A percentile compares a stretch with the other conserved stretches of the same genome.
Evolutionary conservation across 2,888 invertebrate genomes (phyloP).

Genomic region (Agrilus mali): DNA sequence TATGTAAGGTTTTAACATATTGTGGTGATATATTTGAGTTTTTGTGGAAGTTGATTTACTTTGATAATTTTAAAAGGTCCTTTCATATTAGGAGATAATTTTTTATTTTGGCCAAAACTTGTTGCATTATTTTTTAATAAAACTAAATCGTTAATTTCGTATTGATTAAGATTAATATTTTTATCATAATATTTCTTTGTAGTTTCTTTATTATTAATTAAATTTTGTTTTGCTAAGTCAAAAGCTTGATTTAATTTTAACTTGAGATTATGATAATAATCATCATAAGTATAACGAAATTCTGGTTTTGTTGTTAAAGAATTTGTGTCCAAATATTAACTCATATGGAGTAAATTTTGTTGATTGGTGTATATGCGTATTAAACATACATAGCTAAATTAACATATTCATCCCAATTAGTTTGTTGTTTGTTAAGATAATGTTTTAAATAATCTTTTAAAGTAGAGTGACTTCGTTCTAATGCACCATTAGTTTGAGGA

Average conservation of each 20-base stretch:
- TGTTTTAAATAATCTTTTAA: slow-evolving; percentile 19
- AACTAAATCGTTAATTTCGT: slow-evolving; percentile 15
- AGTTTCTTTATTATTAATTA: no score
- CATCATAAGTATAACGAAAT: slow-evolving; percentile 18
- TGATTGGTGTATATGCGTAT: slow-evolving; percentile 16
- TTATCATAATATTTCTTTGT: no score
- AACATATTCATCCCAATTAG: slow-evolving; percentile 5
- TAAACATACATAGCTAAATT: slow-evolving; percentile 16
- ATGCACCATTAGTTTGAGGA: slow-evolving; percentile 18
- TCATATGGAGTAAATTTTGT: slow-evolving; percentile 19
- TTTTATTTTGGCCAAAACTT: neutral
- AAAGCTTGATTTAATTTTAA: slow-evolving; percentile 14
- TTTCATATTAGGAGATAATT: no score
- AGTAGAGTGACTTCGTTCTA: slow-evolving; percentile 21
- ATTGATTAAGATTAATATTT: slow-evolving; percentile 13
- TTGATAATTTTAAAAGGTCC: no score
- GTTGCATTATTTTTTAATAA: slow-evolving; percentile 14
- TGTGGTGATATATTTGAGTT: no score
- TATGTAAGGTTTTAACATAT: no score
- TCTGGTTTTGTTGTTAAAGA: slow-evolving; percentile 15
- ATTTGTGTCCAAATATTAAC: slow-evolving; percentile 18
- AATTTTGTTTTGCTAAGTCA: slow-evolving; percentile 17
- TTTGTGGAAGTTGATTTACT: no score
- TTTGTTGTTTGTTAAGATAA: slow-evolving; percentile 15
- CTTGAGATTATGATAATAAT: slow-evolving; percentile 13